Evolutionary conservation across 2,888 invertebrate genomes (phyloP).

Genomic region (Mystacides longicornis): DNA sequence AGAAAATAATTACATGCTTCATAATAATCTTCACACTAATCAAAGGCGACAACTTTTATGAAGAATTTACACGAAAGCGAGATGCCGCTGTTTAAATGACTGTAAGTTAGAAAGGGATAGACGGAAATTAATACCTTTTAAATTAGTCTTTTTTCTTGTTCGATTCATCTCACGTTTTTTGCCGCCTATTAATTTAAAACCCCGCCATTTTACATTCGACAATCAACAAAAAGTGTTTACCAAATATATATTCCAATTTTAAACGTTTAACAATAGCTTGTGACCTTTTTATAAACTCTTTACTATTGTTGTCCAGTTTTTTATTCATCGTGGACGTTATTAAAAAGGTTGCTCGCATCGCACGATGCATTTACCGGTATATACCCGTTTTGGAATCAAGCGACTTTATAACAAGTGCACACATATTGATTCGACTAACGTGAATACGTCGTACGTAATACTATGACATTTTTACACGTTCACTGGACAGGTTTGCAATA

Average conservation of each 20-base stretch:
- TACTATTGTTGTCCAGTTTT: not conserved
- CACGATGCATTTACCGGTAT: not conserved
- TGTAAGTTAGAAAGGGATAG: not conserved
- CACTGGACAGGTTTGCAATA: not conserved
- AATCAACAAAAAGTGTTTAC: not conserved
- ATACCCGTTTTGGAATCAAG: not conserved
- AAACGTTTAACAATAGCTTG: not conserved
- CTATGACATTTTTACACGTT: not conserved
- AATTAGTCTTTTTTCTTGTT: not conserved
- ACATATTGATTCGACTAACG: not conserved
- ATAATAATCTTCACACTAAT: not conserved
- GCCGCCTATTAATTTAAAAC: conserved; percentile 1
- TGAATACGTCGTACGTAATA: not conserved
- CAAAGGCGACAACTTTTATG: not conserved
- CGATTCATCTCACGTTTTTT: conserved; percentile 1
- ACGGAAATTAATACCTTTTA: not conserved
- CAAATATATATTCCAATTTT: not conserved
- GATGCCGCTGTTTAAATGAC: not conserved
- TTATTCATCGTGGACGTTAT: not conserved
- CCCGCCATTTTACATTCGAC: not conserved
- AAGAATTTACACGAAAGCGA: not conserved
- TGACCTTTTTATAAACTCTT: not conserved
- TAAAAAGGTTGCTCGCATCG: conserved; percentile 1
- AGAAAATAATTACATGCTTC: not conserved
- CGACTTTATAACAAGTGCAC: not conserved